Conservation (phyloP, 1,140 invertebrate genomes). For the Medauroidea extradentata region DNA sequence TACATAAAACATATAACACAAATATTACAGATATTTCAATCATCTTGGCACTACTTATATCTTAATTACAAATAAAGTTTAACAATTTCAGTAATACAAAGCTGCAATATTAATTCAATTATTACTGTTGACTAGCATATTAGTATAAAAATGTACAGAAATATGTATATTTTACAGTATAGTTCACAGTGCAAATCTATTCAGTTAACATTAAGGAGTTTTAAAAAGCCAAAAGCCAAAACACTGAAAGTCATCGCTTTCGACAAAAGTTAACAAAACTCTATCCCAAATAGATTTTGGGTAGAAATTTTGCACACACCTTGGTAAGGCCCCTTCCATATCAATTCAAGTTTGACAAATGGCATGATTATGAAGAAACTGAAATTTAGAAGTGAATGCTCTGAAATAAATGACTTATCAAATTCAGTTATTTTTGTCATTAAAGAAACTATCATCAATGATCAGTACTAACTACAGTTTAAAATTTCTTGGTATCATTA, state of each 20-base stretch:
- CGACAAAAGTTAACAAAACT: background rate
- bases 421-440: background rate
- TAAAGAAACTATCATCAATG: background rate
- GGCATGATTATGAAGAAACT: background rate
- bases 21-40: background rate
- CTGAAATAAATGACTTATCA: no score
- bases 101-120: slow-evolving; percentile 1
- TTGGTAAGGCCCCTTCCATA: slow-evolving; percentile 9
- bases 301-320: background rate
- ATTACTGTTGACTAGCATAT: slow-evolving; percentile 11
- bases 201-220: no score
- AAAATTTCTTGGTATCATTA: background rate
- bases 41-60: slow-evolving; percentile 6
- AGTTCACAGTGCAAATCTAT: background rate
- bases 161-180: background rate
- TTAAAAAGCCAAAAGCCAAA: no score
- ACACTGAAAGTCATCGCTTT: background rate
- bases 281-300: background rate
- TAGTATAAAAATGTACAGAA: slow-evolving; percentile 9
- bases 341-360: background rate
- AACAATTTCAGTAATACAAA: background rate
- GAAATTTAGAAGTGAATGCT: background rate
- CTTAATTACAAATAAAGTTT: background rate
- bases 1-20: background rate
- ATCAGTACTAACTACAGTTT: background rate